Evolutionary conservation across 2,113 vertebrate species (phyloP).

Genomic region (Xiphorhynchus elegans): DNA sequence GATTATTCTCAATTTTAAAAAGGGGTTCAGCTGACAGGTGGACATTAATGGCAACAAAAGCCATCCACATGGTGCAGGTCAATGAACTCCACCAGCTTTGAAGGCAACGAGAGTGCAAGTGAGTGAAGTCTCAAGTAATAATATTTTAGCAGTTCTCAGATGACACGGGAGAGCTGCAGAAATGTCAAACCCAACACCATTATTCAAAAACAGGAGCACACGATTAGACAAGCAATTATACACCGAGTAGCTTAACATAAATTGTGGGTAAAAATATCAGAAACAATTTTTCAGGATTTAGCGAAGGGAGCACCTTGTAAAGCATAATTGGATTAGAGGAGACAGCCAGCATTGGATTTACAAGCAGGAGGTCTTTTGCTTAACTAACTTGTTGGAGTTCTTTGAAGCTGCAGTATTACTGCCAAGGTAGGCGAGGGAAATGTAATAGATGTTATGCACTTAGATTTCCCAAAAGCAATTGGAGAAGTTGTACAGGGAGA

Average conservation of each 20-base stretch:
- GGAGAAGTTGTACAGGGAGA: conserved; percentile 49
- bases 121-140: background rate
- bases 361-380: conserved; percentile 62
- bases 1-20: background rate
- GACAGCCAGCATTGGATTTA: conserved; percentile 65
- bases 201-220: conserved; percentile 46
- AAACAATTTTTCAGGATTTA: conserved; percentile 71
- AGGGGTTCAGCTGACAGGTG: background rate
- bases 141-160: conserved; percentile 29
- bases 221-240: conserved; percentile 72
- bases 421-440: conserved; percentile 51
- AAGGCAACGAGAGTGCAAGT: background rate
- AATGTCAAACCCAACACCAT: conserved; percentile 44
- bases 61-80: background rate
- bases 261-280: conserved; percentile 69
- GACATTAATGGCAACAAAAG: background rate
- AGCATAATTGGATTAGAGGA: conserved; percentile 74
- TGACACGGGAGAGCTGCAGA: conserved; percentile 43
- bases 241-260: conserved; percentile 69
- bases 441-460: conserved; percentile 22
- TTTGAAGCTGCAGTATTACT: conserved; percentile 62
- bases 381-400: conserved; percentile 67
- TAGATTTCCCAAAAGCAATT: conserved; percentile 68
- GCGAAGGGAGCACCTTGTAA: conserved; percentile 70
- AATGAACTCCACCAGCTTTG: background rate